Evolutionary conservation across 2,888 invertebrate genomes (phyloP), one percentile per base, ranked within the genome.

Genomic region (Elgonia sp.): DNA sequence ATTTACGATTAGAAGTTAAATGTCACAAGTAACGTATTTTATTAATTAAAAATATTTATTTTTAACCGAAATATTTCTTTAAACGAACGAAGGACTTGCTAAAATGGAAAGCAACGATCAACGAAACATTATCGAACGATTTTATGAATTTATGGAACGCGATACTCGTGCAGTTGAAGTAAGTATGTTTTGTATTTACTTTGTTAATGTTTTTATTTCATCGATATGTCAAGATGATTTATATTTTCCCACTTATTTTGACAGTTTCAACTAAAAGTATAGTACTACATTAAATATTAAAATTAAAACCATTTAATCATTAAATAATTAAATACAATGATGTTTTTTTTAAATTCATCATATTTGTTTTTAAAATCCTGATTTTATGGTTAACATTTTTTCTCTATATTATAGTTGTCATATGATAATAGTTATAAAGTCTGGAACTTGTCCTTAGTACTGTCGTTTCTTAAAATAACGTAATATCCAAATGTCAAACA

Each of bases 161-260:
- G 91, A 94, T 72, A 90, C 90, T 12, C 89, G 91, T 77, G 92
- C 89, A 21, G 87, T 89, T 14, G 91, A 91, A 91, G 93, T 93
- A 84, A 39, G 83, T 57, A 1, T 39, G 18, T 37, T 72, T 55
- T n/a, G 55, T 67, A 50, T 73, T 85, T 80, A 85, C 53, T 21
- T 70, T 21, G 57, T 75, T 46, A n/a, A n/a, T 37, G 10, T 21
- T 57, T 3, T 40, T 50, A 12, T 10, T 53, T 57, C 21, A 21
- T 60, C 42, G n/a, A 20, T 76, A 50, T 50, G 50, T 50, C 4
- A 42, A 42, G 10, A 7, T 42, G 10, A 42, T 42, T 42, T 42
- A 42, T 42, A 42, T 9, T 42, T 42, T 7, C 10, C 7, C 50
- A 14, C 14, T 50, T 50, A n/a, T n/a, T n/a, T n/a, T n/a, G n/a